Evolutionary conservation across 2,113 vertebrate genomes (phyloP).

Genomic region (Herpailurus yagouaroundi): DNA sequence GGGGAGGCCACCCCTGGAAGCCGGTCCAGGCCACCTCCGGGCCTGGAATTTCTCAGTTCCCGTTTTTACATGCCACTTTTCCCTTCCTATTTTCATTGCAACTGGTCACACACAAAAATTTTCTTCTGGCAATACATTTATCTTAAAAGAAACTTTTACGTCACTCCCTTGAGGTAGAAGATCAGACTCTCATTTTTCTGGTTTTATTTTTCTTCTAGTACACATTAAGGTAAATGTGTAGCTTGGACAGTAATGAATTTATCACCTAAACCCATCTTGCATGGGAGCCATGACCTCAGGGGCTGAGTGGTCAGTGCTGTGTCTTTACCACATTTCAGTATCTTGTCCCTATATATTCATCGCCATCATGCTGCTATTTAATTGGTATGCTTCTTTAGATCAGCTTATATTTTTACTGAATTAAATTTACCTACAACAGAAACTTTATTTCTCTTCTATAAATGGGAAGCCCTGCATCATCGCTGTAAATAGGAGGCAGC

Average conservation of each 20-base stretch:
- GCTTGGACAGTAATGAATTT: not conserved
- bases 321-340: too few species aligned
- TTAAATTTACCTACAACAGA: not conserved
- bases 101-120: not conserved
- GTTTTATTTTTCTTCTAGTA: not conserved
- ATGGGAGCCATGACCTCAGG: not conserved
- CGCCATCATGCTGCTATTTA: not conserved
- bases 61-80: not conserved
- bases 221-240: not conserved
- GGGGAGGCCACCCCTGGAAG: not conserved
- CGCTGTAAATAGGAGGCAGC: not conserved
- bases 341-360: fast-evolving
- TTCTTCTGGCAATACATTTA: not conserved
- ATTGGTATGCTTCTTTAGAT: not conserved
- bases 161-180: not conserved
- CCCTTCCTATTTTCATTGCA: not conserved
- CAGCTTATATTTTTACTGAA: not conserved
- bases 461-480: not conserved
- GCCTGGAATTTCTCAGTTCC: not conserved
- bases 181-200: not conserved
- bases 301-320: not conserved
- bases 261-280: not conserved
- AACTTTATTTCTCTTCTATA: not conserved
- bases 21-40: fast-evolving
- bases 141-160: not conserved